Percentiles rank a stretch among this genome's conserved stretches.
These are phyloP conservation scores for Bolinopsis microptera DNA, from an alignment of 37 sponge, comb jelly and placozoan genomes.

Conservation along the genomic window DNA sequence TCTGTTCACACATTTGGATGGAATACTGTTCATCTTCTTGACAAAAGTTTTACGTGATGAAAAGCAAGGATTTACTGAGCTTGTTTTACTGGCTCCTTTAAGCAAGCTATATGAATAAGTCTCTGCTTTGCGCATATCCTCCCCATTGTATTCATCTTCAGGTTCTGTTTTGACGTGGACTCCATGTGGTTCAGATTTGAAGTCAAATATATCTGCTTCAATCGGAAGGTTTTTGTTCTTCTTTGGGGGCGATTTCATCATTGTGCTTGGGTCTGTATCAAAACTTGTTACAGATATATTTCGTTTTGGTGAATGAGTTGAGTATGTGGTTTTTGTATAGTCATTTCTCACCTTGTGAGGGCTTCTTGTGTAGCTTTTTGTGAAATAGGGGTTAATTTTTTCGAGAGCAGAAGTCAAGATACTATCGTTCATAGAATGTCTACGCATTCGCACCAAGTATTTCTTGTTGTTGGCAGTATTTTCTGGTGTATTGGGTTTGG, in stretches of 20 bases:
- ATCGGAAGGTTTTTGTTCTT: not conserved
- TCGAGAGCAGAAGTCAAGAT: constrained; percentile 17
- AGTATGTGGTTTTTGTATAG: not conserved
- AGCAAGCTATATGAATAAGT: constrained; percentile 60
- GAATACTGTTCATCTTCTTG: not conserved
- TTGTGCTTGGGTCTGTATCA: not conserved
- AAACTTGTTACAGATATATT: not conserved
- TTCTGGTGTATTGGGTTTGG: not conserved
- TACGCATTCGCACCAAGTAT: not conserved
- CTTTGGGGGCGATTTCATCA: constrained; percentile 35
- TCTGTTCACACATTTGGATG: not conserved
- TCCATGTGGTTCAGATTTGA: constrained; percentile 13
- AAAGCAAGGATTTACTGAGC: constrained; percentile 56
- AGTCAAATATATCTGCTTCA: constrained; percentile 62
- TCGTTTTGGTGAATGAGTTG: not conserved
- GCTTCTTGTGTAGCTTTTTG: constrained; percentile 40
- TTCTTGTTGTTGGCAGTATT: not conserved
- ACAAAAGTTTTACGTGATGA: constrained; percentile 63
- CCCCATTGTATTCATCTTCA: not conserved
- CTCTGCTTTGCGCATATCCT: not conserved
- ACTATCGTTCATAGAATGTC: constrained; percentile 61
- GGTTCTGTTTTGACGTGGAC: not conserved
- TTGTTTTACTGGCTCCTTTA: constrained; percentile 61
- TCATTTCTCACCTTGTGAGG: not conserved
- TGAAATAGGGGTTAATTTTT: constrained; percentile 60